Evolutionary conservation across 2,113 vertebrate genomes (phyloP).

Genomic region (Apus apus): DNA sequence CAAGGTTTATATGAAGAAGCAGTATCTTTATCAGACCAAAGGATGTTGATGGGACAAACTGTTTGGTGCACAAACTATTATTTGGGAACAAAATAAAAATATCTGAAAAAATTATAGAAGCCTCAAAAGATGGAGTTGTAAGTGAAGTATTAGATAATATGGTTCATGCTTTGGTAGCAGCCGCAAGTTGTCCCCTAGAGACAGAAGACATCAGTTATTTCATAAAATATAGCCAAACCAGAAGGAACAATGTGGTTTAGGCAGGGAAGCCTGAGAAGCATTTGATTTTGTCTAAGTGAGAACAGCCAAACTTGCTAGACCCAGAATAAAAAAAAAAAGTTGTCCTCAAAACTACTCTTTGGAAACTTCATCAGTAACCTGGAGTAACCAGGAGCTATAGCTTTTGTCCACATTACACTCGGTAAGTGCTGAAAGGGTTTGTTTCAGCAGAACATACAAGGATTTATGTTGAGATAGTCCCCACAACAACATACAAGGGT

Average conservation of each 20-base stretch:
- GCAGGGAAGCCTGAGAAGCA: background rate
- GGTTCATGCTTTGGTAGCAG: background rate
- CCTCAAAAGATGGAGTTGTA: background rate
- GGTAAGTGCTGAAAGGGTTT: background rate
- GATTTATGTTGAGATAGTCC: background rate
- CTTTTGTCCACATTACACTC: background rate
- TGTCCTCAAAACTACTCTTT: background rate
- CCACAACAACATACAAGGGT: no score
- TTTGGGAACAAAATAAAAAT: constrained; percentile 10
- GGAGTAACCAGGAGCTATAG: background rate
- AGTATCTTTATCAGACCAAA: background rate
- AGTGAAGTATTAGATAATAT: background rate
- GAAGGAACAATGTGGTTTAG: background rate
- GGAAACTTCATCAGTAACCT: background rate
- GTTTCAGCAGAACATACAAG: background rate
- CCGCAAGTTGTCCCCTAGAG: constrained; percentile 17
- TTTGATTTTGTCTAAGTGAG: constrained; percentile 17
- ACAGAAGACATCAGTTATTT: constrained; percentile 16
- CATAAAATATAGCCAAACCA: constrained; percentile 29
- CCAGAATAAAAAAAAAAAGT: background rate
- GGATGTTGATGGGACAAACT: background rate
- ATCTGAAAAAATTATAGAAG: background rate
- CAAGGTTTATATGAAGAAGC: background rate
- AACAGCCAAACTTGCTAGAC: background rate
- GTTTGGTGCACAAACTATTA: background rate